A percentile compares a stretch with the other conserved stretches of the same genome.
Conservation (phyloP, 2,797 vertebrate genomes). For the Molossus alvarezi region DNA sequence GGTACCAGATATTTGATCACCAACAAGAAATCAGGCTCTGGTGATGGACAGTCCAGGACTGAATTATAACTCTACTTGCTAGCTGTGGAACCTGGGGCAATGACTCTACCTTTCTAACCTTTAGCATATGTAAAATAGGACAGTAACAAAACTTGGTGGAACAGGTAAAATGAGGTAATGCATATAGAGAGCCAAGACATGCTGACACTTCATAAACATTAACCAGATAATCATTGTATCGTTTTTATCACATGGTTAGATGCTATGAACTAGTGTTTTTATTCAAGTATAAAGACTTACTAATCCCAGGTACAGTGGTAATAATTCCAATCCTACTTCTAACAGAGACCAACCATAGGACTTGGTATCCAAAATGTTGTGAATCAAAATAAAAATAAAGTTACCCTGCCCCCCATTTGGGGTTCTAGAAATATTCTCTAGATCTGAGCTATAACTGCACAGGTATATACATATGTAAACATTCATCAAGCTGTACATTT, state of each 20-base stretch:
- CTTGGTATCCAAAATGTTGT: not conserved
- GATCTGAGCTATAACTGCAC: not conserved
- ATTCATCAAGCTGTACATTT: constrained; percentile 8
- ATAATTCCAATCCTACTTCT: not conserved
- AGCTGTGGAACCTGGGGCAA: not conserved
- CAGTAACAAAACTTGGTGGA: not conserved
- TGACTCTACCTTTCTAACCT: not conserved
- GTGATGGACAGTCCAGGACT: not conserved
- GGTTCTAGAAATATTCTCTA: constrained; percentile 54
- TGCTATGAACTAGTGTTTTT: not conserved
- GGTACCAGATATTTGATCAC: not conserved
- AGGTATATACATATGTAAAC: not conserved
- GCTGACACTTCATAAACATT: not conserved
- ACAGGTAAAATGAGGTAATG: not conserved
- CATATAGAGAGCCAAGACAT: not conserved
- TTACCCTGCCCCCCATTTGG: not conserved
- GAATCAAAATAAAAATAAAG: constrained; percentile 57
- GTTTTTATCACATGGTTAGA: not conserved
- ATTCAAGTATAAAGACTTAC: constrained; percentile 17
- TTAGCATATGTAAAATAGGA: not conserved
- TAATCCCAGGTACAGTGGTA: not conserved
- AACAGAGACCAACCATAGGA: not conserved
- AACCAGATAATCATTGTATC: not conserved
- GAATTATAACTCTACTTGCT: constrained; percentile 37
- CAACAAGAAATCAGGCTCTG: constrained; percentile 24